Evolutionary conservation across 2,113 vertebrate genomes (phyloP).

Genomic region (Gulo gulo): DNA sequence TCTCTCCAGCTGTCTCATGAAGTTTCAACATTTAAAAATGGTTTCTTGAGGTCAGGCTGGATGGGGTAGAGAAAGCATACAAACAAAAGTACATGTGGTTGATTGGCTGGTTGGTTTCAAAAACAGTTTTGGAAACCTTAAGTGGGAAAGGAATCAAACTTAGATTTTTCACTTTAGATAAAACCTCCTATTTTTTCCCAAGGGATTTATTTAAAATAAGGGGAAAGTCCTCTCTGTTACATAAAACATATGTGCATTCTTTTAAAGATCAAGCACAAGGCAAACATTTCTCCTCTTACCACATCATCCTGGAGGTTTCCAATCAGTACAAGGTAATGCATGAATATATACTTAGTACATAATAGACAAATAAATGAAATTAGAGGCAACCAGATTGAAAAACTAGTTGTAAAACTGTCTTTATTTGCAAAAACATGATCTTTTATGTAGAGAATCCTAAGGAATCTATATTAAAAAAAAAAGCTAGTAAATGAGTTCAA

Average conservation of each 20-base stretch:
- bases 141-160: background rate
- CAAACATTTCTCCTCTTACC: background rate
- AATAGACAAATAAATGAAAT: background rate
- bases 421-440: background rate
- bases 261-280: slow-evolving; percentile 28
- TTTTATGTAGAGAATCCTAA: background rate
- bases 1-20: slow-evolving; percentile 81
- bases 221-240: background rate
- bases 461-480: background rate
- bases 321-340: background rate
- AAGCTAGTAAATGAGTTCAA: background rate
- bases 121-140: background rate
- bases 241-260: background rate
- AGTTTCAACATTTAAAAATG: slow-evolving; percentile 81
- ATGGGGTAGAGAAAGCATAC: background rate
- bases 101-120: background rate
- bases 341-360: background rate
- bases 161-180: background rate
- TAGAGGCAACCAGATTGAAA: background rate
- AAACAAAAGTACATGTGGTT: background rate
- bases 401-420: background rate
- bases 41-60: slow-evolving; percentile 82
- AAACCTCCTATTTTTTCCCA: background rate
- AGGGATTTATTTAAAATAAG: background rate
- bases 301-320: background rate